Conservation (phyloP, 2,113 vertebrate species). For the Malurus melanocephalus region DNA sequence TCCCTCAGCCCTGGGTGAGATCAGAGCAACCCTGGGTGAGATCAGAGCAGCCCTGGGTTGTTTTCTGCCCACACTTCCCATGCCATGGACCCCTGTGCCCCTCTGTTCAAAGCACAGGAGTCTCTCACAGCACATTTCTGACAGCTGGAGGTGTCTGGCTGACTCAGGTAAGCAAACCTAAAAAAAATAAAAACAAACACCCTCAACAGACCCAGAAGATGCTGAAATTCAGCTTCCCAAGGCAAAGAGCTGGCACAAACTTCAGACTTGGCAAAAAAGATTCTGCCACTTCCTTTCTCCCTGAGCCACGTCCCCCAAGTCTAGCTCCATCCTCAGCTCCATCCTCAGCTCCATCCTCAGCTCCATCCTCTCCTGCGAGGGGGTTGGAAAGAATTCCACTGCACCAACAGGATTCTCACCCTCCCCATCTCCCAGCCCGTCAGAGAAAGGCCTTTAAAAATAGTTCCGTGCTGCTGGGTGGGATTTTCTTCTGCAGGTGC, state of each 20-base stretch:
- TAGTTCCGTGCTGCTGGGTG: slow-evolving; percentile 24
- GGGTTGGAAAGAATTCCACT: not conserved
- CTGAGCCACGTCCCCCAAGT: not conserved
- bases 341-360: not conserved
- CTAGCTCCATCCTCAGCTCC: not conserved
- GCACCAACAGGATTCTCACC: slow-evolving; percentile 1
- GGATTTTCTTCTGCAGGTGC: slow-evolving; percentile 53
- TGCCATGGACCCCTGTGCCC: not conserved
- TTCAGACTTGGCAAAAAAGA: slow-evolving; percentile 20
- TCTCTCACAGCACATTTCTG: not conserved
- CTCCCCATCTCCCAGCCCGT: not conserved
- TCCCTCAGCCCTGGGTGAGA: not conserved
- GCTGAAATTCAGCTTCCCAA: not conserved
- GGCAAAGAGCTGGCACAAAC: not conserved
- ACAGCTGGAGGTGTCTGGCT: not conserved
- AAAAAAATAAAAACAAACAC: not conserved
- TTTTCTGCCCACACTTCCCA: not conserved
- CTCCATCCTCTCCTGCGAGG: not conserved
- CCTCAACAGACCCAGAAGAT: not conserved
- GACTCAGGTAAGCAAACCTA: not conserved
- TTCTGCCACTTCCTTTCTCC: not conserved
- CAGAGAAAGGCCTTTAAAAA: slow-evolving; percentile 37
- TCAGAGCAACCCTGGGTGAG: not conserved
- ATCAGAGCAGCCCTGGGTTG: too few species aligned
- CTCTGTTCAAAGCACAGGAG: not conserved